These are phyloP conservation scores for Ecdyonurus torrentis DNA, from an alignment of 2,888 invertebrate genomes.

Conservation along the genomic window DNA sequence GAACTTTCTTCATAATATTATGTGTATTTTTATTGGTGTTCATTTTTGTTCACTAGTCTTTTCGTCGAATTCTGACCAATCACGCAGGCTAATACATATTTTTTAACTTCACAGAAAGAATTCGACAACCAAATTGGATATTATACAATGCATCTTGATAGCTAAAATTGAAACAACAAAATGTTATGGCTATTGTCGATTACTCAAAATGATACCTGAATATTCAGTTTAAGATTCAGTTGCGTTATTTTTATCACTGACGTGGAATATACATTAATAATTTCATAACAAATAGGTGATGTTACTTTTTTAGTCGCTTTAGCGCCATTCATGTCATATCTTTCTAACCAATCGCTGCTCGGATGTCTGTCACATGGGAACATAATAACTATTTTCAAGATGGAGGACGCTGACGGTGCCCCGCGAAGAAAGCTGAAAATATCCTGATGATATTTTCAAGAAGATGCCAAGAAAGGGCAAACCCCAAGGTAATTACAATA, in stretches of 20 bases:
- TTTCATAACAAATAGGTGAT: too few relatives aligned
- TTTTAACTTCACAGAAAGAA: too few relatives aligned
- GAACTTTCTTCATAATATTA: not conserved
- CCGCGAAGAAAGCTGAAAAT: slow-evolving; percentile 11
- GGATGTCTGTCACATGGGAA: slow-evolving; percentile 10
- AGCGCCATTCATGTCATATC: slow-evolving; percentile 9
- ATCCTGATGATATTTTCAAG: slow-evolving; percentile 11
- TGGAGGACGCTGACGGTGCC: slow-evolving; percentile 11
- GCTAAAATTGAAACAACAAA: too few relatives aligned
- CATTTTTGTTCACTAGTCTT: not conserved
- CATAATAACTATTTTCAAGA: slow-evolving; percentile 11
- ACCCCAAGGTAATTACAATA: slow-evolving; percentile 10
- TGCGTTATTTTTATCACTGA: too few relatives aligned
- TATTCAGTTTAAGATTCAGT: too few relatives aligned
- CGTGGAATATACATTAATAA: too few relatives aligned
- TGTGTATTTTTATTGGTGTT: not conserved
- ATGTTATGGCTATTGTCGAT: too few relatives aligned
- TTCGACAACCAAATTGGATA: too few relatives aligned
- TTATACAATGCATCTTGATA: too few relatives aligned
- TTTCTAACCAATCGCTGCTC: slow-evolving; percentile 9
- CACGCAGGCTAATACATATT: not conserved
- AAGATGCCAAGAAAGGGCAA: slow-evolving; percentile 13
- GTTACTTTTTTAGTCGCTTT: too few relatives aligned
- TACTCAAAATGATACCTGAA: too few relatives aligned
- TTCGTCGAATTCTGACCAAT: not conserved